A percentile compares a stretch with the other conserved stretches of the same genome.
phyloP scores from a whole-genome alignment of 1,140 invertebrate species.

The Bombus ignitus region DNA sequence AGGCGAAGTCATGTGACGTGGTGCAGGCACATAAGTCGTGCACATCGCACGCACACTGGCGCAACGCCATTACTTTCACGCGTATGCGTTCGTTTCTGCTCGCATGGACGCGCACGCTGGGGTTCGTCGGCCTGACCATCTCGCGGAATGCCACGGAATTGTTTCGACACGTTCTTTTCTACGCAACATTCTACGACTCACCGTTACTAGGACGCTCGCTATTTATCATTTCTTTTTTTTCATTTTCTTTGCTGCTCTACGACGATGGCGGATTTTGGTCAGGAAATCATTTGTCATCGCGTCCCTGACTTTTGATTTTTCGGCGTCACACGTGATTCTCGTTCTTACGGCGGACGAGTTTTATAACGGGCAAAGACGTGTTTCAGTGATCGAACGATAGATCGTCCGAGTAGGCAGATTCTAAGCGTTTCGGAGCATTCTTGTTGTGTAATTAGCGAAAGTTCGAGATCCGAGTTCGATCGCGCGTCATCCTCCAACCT shows the following conservation, averaged over 20 bases:
- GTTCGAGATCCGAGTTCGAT: conserved; percentile 24
- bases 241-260: not conserved
- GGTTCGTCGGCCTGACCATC: conserved; percentile 26
- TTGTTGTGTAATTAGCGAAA: conserved; percentile 23
- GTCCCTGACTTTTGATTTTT: not conserved
- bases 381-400: no score
- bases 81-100: conserved; percentile 33
- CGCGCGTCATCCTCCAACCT: not conserved
- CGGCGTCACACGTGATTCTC: not conserved
- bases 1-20: conserved; percentile 69
- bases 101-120: conserved; percentile 7
- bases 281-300: not conserved
- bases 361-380: no score
- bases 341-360: no score
- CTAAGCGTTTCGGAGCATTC: not conserved
- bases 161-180: conserved; percentile 4
- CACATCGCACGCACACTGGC: conserved; percentile 12
- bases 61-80: conserved; percentile 51
- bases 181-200: not conserved
- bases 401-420: not conserved
- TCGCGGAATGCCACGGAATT: conserved; percentile 41
- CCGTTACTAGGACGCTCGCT: not conserved
- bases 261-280: not conserved
- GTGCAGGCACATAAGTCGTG: conserved; percentile 46
- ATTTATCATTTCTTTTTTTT: not conserved